Conservation (phyloP, 2,797 vertebrate genomes). For the Xenops minutus region DNA sequence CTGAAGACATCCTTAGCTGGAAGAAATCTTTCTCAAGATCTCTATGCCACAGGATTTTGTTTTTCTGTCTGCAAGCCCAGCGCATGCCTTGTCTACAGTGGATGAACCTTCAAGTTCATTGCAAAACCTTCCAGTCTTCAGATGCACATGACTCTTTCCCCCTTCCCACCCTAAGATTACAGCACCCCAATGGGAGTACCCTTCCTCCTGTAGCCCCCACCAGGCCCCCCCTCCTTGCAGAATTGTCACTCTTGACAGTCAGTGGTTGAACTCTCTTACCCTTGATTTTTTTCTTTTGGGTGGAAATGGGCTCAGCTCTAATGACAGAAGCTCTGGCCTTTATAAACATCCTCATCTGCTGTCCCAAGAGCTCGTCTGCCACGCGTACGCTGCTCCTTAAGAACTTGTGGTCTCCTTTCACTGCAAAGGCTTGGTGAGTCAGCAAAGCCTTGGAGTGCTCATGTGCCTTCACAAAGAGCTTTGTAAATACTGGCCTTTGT, state of each 20-base stretch:
- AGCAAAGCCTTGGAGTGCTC: neutral
- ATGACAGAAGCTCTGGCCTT: neutral
- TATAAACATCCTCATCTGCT: neutral
- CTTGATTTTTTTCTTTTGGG: neutral
- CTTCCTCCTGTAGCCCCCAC: neutral
- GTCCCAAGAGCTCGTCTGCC: neutral
- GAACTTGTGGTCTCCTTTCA: neutral
- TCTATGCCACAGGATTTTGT: neutral
- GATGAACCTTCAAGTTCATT: neutral
- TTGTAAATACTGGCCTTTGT: neutral
- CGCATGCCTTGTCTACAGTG: neutral
- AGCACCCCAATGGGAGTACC: neutral
- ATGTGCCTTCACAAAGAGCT: neutral
- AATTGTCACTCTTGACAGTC: neutral
- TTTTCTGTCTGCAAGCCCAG: neutral
- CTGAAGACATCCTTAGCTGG: neutral
- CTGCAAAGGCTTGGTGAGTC: neutral
- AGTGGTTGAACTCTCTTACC: neutral
- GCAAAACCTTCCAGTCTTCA: neutral
- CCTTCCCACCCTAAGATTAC: neutral
- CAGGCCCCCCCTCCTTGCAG: neutral
- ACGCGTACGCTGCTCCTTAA: accelerated
- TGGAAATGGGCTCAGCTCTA: neutral
- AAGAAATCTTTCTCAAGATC: neutral
- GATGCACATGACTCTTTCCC: neutral